Evolutionary conservation across 2,888 invertebrate species (phyloP), one percentile per base, ranked within the genome.

Genomic region (Synanthedon tipuliformis): DNA sequence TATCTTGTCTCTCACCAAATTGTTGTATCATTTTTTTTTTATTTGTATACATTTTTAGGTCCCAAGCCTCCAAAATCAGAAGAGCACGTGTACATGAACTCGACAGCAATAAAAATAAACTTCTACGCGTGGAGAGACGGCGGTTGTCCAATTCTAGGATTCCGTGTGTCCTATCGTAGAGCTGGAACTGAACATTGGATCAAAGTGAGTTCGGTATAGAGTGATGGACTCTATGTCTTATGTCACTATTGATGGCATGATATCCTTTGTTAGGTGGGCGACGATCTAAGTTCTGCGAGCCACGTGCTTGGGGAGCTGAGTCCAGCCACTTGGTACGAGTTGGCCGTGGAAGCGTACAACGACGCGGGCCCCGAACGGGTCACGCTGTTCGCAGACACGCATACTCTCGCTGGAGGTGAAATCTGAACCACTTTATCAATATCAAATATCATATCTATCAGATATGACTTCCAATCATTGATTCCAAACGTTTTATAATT

Each of bases 71-170:
- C 94, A 0, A 90, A 90, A 54, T 90, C 92, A 41, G 91, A 92
- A 57, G 92, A 92, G 59, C 89, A 95, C 40, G 86, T 95, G 3
- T 88, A 91, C 50, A 89, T 92, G 57, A 95, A 95, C 71, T 90
- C 93, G 0, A 94, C 95, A 0, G 93, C 93, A 1, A 92, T 93
- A 15, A 89, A 92, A 52, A 87, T 95, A 15, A 93, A 94, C 68
- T 88, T 95, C 57, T 90, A 92, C 52, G 91, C 93, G 7, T 95
- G 95, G 95, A 90, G 92, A 16, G 93, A 92, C 63, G 92, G 93
- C 1, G 94, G 94, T 48, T 96, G 95, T 71, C 92, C 94, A 0
- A 92, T 95, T 62, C 88, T 90, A 1, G 92, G 92, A 56, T 94
- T 93, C 68, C 89, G 90, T 8, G 89, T 93, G 23, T 93, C 94